A percentile compares a stretch with the other conserved stretches of the same genome.
These are phyloP conservation scores for Perithous albicinctus DNA, from an alignment of 2,888 invertebrate species.

Conservation along the genomic window DNA sequence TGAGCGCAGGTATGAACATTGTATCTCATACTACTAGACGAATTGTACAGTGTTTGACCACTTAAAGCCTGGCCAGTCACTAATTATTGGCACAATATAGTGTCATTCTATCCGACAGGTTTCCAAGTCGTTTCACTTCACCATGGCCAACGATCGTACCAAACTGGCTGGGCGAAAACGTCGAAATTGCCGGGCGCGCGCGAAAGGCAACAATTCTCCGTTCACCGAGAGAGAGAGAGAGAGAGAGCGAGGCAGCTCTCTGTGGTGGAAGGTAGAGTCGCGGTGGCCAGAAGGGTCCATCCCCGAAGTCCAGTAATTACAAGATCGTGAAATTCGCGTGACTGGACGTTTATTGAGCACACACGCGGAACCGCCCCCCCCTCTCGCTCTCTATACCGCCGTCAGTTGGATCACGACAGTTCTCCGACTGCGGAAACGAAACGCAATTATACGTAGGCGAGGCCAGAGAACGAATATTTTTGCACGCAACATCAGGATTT, in stretches of 20 bases:
- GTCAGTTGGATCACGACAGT: conserved; percentile 15
- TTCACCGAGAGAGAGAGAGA: no score
- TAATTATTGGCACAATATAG: conserved; percentile 15
- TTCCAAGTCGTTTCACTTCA: neutral
- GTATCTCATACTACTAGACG: conserved; percentile 21
- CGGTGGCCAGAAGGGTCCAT: conserved; percentile 37
- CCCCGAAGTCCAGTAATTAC: conserved; percentile 57
- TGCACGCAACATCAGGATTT: neutral
- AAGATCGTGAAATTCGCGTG: conserved; percentile 65
- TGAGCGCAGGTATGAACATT: conserved; percentile 27
- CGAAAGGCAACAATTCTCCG: conserved; percentile 57
- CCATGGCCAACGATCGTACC: neutral
- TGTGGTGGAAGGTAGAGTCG: conserved; percentile 27
- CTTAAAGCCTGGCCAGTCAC: conserved; percentile 5
- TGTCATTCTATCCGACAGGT: conserved; percentile 5
- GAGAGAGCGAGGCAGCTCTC: no score
- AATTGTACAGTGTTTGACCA: neutral
- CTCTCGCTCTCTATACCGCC: neutral
- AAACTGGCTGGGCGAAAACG: conserved; percentile 54
- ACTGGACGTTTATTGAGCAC: conserved; percentile 56
- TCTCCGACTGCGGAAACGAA: conserved; percentile 4
- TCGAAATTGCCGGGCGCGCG: conserved; percentile 59
- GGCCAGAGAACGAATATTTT: conserved; percentile 35
- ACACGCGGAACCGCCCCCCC: neutral
- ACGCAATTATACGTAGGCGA: conserved; percentile 27